Conservation (phyloP, 2,888 invertebrate genomes). For the Fragum whitleyi region DNA sequence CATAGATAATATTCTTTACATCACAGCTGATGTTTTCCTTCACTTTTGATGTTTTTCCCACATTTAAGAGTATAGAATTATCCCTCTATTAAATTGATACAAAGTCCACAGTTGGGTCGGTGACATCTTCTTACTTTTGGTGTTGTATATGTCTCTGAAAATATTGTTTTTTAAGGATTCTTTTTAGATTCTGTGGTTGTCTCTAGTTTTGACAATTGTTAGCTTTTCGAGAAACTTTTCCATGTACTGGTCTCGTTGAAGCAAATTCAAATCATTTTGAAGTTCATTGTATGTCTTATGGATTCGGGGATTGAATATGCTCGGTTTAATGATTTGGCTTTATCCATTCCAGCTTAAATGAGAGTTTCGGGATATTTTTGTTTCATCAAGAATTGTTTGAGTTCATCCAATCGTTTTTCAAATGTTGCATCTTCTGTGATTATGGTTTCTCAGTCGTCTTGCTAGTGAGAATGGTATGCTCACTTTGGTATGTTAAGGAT, state of each 20-base stretch:
- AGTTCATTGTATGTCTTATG: neutral
- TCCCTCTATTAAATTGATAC: constrained; percentile 3
- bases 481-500: constrained; percentile 20
- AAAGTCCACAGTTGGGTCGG: too few species aligned
- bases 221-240: neutral
- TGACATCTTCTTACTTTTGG: too few species aligned
- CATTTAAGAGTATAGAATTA: neutral
- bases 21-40: too few species aligned
- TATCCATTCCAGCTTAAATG: too few species aligned
- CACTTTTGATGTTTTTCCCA: neutral
- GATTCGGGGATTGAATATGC: constrained; percentile 4
- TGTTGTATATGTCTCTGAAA: too few species aligned
- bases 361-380: too few species aligned
- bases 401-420: too few species aligned
- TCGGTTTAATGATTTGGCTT: neutral
- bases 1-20: too few species aligned
- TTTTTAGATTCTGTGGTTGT: constrained; percentile 18
- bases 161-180: constrained; percentile 1
- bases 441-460: constrained; percentile 20
- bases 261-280: neutral
- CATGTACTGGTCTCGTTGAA: constrained; percentile 2
- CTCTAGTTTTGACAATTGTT: constrained; percentile 12
- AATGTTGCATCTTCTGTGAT: constrained; percentile 11
- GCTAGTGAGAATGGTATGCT: constrained; percentile 25
- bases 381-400: too few species aligned